Evolutionary conservation across 2,797 vertebrate genomes (phyloP).

Genomic region (Podarcis siculus): DNA sequence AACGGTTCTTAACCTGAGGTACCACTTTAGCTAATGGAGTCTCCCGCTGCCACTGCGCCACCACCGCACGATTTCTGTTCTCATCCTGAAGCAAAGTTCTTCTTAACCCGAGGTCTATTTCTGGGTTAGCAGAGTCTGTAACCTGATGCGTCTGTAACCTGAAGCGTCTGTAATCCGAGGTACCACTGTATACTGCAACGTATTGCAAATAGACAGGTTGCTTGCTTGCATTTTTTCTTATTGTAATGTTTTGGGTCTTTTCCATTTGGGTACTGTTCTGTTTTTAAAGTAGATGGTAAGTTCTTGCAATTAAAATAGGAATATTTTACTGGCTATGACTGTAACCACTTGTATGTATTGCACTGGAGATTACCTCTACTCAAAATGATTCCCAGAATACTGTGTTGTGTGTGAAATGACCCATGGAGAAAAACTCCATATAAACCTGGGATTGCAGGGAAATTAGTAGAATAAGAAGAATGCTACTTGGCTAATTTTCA

Average conservation of each 20-base stretch:
- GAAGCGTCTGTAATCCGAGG: no score
- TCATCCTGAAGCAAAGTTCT: no score
- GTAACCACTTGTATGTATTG: conserved; percentile 13
- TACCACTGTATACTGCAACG: neutral
- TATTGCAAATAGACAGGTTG: neutral
- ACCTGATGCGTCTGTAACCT: no score
- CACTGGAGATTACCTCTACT: conserved; percentile 39
- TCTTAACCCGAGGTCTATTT: no score
- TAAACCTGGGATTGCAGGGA: neutral
- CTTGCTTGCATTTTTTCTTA: conserved; percentile 11
- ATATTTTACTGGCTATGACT: neutral
- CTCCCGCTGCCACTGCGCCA: no score
- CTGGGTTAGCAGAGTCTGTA: no score
- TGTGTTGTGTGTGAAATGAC: neutral
- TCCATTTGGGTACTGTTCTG: conserved; percentile 2
- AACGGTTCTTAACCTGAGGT: no score
- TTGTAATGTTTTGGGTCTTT: neutral
- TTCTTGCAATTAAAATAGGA: conserved; percentile 25
- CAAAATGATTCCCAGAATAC: conserved; percentile 5
- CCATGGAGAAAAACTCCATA: conserved; percentile 2
- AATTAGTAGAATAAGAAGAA: neutral
- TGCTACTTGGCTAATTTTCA: neutral
- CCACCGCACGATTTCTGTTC: no score
- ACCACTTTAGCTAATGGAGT: no score
- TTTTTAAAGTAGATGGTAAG: conserved; percentile 4